Evolutionary conservation across 1,140 invertebrate genomes (phyloP).

Genomic region (Colletes latitarsis): DNA sequence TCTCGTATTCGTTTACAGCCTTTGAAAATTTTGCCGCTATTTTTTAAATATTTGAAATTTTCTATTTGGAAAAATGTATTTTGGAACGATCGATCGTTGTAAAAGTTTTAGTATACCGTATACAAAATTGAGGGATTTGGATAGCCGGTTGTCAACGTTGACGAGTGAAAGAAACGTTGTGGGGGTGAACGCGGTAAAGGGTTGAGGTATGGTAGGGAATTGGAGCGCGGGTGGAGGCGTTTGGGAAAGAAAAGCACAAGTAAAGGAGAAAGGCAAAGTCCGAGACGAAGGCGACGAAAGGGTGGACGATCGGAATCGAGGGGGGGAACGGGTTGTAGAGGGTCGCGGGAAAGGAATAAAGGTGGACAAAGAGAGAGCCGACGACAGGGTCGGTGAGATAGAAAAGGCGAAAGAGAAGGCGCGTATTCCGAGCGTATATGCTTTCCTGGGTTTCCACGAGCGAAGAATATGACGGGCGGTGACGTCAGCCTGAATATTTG

Average conservation of each 20-base stretch:
- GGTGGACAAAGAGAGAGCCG: background rate
- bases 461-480: slow-evolving; percentile 78
- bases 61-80: no score
- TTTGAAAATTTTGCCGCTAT: no score
- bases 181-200: no score
- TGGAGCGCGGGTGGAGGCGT: no score
- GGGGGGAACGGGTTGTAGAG: background rate
- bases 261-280: slow-evolving; percentile 2
- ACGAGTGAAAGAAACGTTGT: no score
- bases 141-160: no score
- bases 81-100: no score
- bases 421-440: slow-evolving; percentile 48
- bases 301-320: slow-evolving; percentile 18
- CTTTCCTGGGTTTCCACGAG: slow-evolving; percentile 75
- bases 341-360: background rate
- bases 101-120: no score
- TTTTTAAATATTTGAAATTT: no score
- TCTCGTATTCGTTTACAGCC: no score
- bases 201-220: no score
- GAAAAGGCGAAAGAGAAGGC: slow-evolving; percentile 17
- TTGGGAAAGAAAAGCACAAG: background rate
- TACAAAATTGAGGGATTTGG: no score
- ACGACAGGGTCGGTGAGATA: background rate
- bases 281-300: slow-evolving; percentile 23
- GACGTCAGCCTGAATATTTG: slow-evolving; percentile 80